These are phyloP conservation scores for Aphidius colemani DNA, from an alignment of 2,888 invertebrate species.

Conservation along the genomic window DNA sequence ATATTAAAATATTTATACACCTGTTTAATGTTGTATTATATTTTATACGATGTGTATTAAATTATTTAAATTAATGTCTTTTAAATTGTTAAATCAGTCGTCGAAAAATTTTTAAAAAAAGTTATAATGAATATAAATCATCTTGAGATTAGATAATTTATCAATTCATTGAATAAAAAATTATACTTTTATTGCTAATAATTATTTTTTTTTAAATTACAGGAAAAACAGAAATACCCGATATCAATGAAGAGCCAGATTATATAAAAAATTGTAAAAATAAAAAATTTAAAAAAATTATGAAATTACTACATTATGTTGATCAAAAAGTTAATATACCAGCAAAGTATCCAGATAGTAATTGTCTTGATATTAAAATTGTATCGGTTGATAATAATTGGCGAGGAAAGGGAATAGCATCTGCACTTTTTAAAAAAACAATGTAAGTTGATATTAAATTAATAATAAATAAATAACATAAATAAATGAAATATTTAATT, in stretches of 20 bases:
- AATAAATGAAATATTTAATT: constrained; percentile 6
- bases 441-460: constrained; percentile 62
- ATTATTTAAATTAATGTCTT: neutral
- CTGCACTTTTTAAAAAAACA: constrained; percentile 66
- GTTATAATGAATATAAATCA: too few species aligned
- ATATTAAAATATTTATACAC: too few species aligned
- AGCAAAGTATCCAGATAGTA: constrained; percentile 64
- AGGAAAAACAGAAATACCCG: constrained; percentile 58
- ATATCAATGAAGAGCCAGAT: constrained; percentile 60
- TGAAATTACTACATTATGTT: constrained; percentile 66
- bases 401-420: constrained; percentile 72
- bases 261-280: constrained; percentile 61
- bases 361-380: constrained; percentile 68
- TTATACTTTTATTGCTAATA: too few species aligned
- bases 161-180: too few species aligned
- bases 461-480: neutral
- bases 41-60: neutral
- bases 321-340: constrained; percentile 65
- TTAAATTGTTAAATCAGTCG: too few species aligned
- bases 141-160: too few species aligned
- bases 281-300: constrained; percentile 70
- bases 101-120: too few species aligned
- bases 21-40: neutral
- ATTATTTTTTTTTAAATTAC: neutral
- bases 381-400: constrained; percentile 70